phyloP scores from a whole-genome alignment of 2,888 invertebrate genomes.

The Archaeoteleia sp. region DNA sequence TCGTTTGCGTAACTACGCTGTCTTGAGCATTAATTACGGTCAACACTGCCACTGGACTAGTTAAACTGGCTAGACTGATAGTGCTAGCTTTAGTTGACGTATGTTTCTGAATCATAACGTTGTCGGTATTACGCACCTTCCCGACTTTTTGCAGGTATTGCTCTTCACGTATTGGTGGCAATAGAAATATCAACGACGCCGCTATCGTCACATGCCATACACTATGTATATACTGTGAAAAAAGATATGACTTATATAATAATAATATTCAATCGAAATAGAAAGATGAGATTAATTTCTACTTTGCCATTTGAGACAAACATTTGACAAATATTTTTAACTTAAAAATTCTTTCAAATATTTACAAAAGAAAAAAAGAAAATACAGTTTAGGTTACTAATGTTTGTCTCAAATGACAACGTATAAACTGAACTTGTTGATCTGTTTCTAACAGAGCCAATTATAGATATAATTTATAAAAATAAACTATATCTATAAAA shows the following conservation, averaged over 20 bases:
- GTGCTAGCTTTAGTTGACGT: constrained; percentile 76
- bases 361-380: too few species aligned
- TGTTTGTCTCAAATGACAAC: too few species aligned
- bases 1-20: neutral
- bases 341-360: too few species aligned
- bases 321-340: too few species aligned
- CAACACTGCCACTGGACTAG: constrained; percentile 46
- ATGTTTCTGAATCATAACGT: constrained; percentile 69
- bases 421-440: too few species aligned
- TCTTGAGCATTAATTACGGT: neutral
- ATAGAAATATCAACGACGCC: constrained; percentile 77
- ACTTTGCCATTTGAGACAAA: too few species aligned
- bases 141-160: constrained; percentile 15
- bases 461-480: too few species aligned
- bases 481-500: too few species aligned
- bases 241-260: constrained; percentile 8
- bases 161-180: constrained; percentile 71
- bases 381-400: too few species aligned
- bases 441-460: too few species aligned
- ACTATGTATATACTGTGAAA: constrained; percentile 77
- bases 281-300: too few species aligned
- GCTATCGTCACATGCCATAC: constrained; percentile 79
- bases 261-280: too few species aligned
- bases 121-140: constrained; percentile 55
- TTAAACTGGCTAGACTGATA: constrained; percentile 66